phyloP scores from a whole-genome alignment of 2,113 vertebrate species.

The Atherinomorus stipes region DNA sequence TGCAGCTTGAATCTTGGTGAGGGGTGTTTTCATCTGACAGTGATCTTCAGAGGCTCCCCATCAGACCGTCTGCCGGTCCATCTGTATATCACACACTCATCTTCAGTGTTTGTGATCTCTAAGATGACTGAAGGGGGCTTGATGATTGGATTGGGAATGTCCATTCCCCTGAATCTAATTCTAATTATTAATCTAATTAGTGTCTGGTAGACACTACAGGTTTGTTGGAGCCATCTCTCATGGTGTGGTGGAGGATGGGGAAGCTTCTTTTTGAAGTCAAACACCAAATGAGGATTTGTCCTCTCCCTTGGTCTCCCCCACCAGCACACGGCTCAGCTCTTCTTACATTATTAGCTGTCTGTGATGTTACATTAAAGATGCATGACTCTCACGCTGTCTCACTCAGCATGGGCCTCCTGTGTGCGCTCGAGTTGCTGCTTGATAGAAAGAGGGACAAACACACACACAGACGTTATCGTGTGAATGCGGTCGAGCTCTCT shows the following conservation, averaged over 20 bases:
- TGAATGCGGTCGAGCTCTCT: slow-evolving; percentile 50
- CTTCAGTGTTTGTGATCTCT: slow-evolving; percentile 22
- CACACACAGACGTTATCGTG: slow-evolving; percentile 48
- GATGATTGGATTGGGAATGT: slow-evolving; percentile 34
- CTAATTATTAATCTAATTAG: background rate
- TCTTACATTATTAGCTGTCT: slow-evolving; percentile 81
- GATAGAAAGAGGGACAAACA: slow-evolving; percentile 33
- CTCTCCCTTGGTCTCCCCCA: background rate
- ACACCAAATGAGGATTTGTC: slow-evolving; percentile 19
- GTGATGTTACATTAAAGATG: slow-evolving; percentile 84
- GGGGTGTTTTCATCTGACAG: slow-evolving; percentile 43
- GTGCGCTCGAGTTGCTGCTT: slow-evolving; percentile 40
- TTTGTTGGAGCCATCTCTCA: slow-evolving; percentile 4
- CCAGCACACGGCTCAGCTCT: slow-evolving; percentile 57
- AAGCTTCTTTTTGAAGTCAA: slow-evolving; percentile 6
- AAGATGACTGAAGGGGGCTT: slow-evolving; percentile 18
- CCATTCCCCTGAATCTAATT: slow-evolving; percentile 22
- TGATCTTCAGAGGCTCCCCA: slow-evolving; percentile 38
- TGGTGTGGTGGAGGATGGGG: background rate
- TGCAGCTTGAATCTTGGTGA: slow-evolving; percentile 17
- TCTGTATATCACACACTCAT: slow-evolving; percentile 49
- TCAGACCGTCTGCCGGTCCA: slow-evolving; percentile 55
- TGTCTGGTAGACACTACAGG: background rate
- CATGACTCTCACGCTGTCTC: slow-evolving; percentile 80
- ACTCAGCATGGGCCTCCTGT: slow-evolving; percentile 68